Conservation (phyloP, 2,797 vertebrate species). For the Pantherophis alleghaniensis region DNA sequence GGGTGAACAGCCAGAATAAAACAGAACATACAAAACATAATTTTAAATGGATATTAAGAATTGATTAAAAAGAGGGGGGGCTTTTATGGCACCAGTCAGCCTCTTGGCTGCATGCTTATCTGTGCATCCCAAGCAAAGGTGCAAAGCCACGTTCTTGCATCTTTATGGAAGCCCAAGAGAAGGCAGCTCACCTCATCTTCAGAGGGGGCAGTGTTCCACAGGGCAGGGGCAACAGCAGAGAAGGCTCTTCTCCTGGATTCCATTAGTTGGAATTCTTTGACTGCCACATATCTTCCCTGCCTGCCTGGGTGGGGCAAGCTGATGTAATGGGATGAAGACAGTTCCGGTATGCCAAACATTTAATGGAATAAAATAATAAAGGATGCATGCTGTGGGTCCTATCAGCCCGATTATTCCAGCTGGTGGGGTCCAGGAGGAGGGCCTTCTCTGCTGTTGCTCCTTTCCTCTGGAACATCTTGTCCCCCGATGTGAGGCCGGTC, state of each 20-base stretch:
- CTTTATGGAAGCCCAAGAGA: too few species aligned
- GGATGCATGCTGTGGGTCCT: neutral
- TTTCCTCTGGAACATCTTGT: neutral
- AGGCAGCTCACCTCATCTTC: neutral
- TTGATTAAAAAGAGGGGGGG: neutral
- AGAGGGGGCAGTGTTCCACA: neutral
- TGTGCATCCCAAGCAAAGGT: too few species aligned
- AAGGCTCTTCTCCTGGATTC: neutral
- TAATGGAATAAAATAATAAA: neutral
- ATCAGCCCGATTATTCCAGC: neutral
- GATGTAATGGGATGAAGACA: neutral
- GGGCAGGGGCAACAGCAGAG: neutral
- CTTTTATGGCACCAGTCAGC: neutral
- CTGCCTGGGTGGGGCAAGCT: neutral
- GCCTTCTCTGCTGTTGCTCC: neutral
- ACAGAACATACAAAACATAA: too few species aligned
- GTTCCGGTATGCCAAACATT: neutral
- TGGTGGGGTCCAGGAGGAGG: neutral
- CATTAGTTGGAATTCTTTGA: neutral
- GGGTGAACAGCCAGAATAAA: too few species aligned
- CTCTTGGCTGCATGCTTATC: neutral
- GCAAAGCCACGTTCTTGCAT: too few species aligned
- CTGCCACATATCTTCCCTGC: neutral
- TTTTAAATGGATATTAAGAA: neutral
- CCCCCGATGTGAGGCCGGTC: fast-evolving